phyloP scores from a whole-genome alignment of 2,888 invertebrate genomes.

The Julus scanicus region DNA sequence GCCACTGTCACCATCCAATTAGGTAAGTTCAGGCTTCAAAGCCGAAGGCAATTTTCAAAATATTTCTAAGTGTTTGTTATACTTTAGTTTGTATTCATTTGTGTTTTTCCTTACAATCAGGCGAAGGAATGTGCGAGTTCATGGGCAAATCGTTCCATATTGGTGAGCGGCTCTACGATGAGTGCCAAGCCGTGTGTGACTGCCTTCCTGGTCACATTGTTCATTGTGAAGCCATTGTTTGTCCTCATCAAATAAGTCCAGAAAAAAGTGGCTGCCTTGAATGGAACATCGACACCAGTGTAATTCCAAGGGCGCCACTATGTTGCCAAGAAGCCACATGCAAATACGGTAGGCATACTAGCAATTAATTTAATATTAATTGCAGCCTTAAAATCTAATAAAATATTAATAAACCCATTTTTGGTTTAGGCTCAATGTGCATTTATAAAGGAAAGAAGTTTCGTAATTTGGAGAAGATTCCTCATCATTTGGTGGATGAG shows the following conservation, averaged over 20 bases:
- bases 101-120: background rate
- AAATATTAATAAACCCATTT: no score
- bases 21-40: constrained; percentile 22
- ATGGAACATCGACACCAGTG: constrained; percentile 54
- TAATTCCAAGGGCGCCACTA: constrained; percentile 53
- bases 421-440: constrained; percentile 56
- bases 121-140: constrained; percentile 55
- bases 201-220: constrained; percentile 51
- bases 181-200: constrained; percentile 56
- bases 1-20: constrained; percentile 51
- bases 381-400: no score
- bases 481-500: constrained; percentile 76
- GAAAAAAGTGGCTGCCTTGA: constrained; percentile 56
- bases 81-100: background rate
- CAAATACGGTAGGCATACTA: constrained; percentile 55
- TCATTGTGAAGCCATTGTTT: constrained; percentile 56
- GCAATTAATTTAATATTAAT: no score
- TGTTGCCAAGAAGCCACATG: constrained; percentile 55
- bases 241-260: constrained; percentile 53
- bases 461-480: constrained; percentile 81
- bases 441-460: constrained; percentile 53
- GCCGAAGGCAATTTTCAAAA: background rate
- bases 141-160: constrained; percentile 55
- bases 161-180: constrained; percentile 55
- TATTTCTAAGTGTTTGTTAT: background rate